Base-by-base conservation (phyloP, 2,797 vertebrate genomes). In the Cuculus canorus region DNA sequence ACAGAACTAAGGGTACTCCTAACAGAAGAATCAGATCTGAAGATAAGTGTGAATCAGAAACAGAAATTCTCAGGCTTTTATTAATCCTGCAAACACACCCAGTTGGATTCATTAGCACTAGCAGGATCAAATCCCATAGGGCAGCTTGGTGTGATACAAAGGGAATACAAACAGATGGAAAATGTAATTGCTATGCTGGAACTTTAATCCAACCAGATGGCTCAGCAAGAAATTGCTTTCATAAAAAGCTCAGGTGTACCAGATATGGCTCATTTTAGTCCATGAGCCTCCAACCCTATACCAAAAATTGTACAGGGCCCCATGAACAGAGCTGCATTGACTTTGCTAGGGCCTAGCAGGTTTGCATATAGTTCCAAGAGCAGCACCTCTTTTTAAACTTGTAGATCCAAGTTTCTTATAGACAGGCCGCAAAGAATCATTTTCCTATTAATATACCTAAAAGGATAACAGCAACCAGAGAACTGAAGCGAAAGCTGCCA, bases 191-290 rank as follows among this genome's bases (percentile, higher is more conserved):
- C 87, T 77, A 57, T 81, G 52, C 75, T 68, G 82, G 50, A 93
- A 93, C 91, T 93, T 93, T 18, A 90, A 88, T 93, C 94, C 91
- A 94, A 71, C 32, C 91, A 94, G 91, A 96, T 95, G 86, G 95
- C 83, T 75, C 94, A 85, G 81, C 60, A 82, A 91, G 78, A 80
- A 91, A 94, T 24, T 65, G 66, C 66, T 61, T 91, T 68, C 64
- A 64, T 32, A 27, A 68, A 52, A 80, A 65, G 53, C 71, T 56
- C 95, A 96, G 96, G 94, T 96, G 75, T 11, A 71, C 19, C 64
- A 92, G 68, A 88, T 18, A 79, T 1, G 13, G 70, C 48, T 95
- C 17, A 0, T 52, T 56, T 60, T 53, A 21, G 2, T 41, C 27
- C 10, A 48, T 0, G 1, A 92, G 22, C 24, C 45, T 60, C 56